A percentile compares a stretch with the other conserved stretches of the same genome.
Evolutionary conservation across 1,140 invertebrate species (phyloP).

Genomic region (Chionoecetes opilio): DNA sequence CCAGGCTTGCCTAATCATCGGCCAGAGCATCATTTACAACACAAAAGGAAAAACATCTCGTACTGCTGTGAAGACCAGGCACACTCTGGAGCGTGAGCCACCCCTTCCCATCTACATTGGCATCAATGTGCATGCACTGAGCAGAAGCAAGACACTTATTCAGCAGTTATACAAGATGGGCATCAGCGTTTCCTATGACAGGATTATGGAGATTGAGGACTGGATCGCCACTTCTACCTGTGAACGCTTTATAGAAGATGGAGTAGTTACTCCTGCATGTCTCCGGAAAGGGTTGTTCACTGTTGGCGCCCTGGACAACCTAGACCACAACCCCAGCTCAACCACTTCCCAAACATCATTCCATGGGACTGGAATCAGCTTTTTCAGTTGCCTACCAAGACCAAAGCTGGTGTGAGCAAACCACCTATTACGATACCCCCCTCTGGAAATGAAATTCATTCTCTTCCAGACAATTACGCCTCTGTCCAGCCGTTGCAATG

Average conservation of each 20-base stretch:
- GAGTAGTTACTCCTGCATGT: not conserved
- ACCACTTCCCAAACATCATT: conserved; percentile 31
- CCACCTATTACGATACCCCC: not conserved
- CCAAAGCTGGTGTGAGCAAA: not conserved
- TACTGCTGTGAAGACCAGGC: not conserved
- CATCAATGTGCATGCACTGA: not conserved
- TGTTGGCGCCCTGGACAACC: conserved; percentile 41
- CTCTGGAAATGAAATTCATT: too few relatives aligned
- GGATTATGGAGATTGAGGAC: not conserved
- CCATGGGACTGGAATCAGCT: conserved; percentile 46
- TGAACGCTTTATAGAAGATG: conserved; percentile 37
- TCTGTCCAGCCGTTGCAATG: not conserved
- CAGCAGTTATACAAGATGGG: conserved; percentile 32
- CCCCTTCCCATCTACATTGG: conserved; percentile 53
- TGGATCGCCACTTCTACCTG: not conserved
- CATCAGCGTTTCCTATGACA: conserved; percentile 53
- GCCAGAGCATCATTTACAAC: conserved; percentile 43
- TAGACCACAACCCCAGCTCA: conserved; percentile 46
- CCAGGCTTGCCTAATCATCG: conserved; percentile 62
- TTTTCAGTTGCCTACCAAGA: not conserved
- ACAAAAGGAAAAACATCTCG: conserved; percentile 34
- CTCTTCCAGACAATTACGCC: too few relatives aligned
- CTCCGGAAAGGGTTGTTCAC: conserved; percentile 24
- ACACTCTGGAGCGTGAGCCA: conserved; percentile 31
- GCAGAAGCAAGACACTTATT: conserved; percentile 56